phyloP scores from a whole-genome alignment of 2,888 invertebrate species.

The Gortyna flavago region DNA sequence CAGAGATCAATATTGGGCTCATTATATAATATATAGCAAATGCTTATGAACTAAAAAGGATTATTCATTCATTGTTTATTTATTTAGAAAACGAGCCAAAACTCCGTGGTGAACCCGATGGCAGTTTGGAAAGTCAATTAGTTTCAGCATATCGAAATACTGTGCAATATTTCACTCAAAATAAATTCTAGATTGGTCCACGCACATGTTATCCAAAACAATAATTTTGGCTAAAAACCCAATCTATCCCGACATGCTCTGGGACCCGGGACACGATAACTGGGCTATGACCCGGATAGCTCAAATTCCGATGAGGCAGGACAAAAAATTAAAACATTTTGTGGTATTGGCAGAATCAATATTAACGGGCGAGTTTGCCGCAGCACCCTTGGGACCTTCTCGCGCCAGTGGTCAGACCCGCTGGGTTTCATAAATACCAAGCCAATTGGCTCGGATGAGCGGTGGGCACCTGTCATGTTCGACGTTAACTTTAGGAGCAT shows the following conservation, averaged over 20 bases:
- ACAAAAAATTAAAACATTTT: constrained; percentile 73
- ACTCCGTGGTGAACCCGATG: constrained; percentile 2
- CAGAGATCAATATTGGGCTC: neutral
- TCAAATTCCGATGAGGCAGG: constrained; percentile 60
- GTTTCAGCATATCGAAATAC: constrained; percentile 35
- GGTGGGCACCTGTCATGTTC: constrained; percentile 47
- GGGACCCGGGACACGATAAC: constrained; percentile 50
- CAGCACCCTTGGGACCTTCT: constrained; percentile 60
- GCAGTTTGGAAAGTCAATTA: constrained; percentile 43
- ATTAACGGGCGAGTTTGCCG: constrained; percentile 67
- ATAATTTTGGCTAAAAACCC: constrained; percentile 45
- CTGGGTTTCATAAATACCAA: constrained; percentile 60
- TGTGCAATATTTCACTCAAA: constrained; percentile 39
- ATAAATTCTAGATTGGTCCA: constrained; percentile 35
- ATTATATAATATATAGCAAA: neutral
- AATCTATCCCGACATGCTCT: constrained; percentile 53
- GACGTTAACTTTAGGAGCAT: constrained; percentile 47
- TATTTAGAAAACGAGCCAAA: constrained; percentile 10
- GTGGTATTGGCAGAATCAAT: constrained; percentile 73
- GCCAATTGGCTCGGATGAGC: constrained; percentile 61
- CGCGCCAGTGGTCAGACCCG: constrained; percentile 62
- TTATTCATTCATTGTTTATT: neutral
- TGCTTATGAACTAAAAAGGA: neutral
- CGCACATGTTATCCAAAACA: constrained; percentile 32
- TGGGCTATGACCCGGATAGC: constrained; percentile 49